Conservation (phyloP, 2,888 invertebrate species). For the Eupithecia pulchellata region DNA sequence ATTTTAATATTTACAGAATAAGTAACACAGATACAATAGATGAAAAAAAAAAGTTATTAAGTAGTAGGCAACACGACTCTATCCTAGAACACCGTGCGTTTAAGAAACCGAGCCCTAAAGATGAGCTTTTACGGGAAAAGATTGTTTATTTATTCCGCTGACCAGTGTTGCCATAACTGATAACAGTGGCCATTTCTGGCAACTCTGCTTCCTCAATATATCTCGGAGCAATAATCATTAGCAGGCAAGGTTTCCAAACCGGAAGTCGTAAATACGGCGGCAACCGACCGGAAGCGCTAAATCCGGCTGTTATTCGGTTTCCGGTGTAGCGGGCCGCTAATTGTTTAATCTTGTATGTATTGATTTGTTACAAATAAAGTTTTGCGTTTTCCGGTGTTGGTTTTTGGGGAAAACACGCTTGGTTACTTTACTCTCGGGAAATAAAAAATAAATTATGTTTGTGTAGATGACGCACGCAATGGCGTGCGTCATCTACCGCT, state of each 20-base stretch:
- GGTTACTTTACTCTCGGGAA: background rate
- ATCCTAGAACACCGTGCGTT: too few species aligned
- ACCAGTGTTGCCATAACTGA: background rate
- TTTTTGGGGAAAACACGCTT: conserved; percentile 19
- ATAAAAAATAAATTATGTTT: background rate
- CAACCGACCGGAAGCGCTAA: conserved; percentile 51
- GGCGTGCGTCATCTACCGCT: background rate
- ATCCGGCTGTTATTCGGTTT: conserved; percentile 51
- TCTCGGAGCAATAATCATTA: conserved; percentile 35
- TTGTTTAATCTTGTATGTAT: conserved; percentile 55
- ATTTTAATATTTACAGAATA: too few species aligned
- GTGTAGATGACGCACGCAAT: background rate
- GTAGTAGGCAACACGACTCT: too few species aligned
- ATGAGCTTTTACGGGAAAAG: too few species aligned
- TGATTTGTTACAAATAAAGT: conserved; percentile 41
- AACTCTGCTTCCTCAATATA: conserved; percentile 22
- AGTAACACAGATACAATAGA: too few species aligned
- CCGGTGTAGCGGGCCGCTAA: conserved; percentile 48
- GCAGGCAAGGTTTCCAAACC: conserved; percentile 38
- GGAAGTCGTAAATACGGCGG: conserved; percentile 51
- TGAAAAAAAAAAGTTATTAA: too few species aligned
- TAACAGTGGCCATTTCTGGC: background rate
- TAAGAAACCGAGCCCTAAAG: too few species aligned
- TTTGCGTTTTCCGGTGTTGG: conserved; percentile 22
- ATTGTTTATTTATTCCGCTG: background rate